These are phyloP conservation scores for Sporophila hypoxantha DNA, from an alignment of 2,113 vertebrate genomes.

Conservation along the genomic window DNA sequence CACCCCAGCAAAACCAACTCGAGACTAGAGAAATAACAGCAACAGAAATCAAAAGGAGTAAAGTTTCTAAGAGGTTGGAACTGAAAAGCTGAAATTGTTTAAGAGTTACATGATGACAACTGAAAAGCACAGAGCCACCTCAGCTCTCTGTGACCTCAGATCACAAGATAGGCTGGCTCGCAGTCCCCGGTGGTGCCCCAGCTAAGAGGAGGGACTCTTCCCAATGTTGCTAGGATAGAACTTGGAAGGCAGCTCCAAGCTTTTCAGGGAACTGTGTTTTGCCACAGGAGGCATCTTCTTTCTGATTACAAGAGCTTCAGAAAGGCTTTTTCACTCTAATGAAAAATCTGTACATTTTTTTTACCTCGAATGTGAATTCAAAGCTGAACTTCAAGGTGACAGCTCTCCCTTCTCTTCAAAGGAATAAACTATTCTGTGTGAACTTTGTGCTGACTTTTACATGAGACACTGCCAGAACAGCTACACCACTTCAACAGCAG, in stretches of 20 bases:
- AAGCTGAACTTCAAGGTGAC: background rate
- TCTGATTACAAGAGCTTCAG: background rate
- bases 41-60: background rate
- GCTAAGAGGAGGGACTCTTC: background rate
- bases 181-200: conserved; percentile 14
- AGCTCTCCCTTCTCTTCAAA: background rate
- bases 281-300: background rate
- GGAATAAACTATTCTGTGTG: background rate
- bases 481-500: background rate
- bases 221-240: conserved; percentile 1
- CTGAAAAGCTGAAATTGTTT: background rate
- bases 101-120: background rate
- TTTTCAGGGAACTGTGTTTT: background rate
- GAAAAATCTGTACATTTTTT: background rate
- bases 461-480: background rate
- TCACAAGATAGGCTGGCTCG: background rate
- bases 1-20: background rate
- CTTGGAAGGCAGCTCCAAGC: background rate
- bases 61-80: background rate
- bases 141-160: background rate
- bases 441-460: background rate
- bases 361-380: background rate
- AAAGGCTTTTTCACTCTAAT: background rate
- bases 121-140: background rate
- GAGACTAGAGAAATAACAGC: background rate